Base-by-base conservation (phyloP, 2,797 vertebrate genomes). In the Cichlasoma orientale region DNA sequence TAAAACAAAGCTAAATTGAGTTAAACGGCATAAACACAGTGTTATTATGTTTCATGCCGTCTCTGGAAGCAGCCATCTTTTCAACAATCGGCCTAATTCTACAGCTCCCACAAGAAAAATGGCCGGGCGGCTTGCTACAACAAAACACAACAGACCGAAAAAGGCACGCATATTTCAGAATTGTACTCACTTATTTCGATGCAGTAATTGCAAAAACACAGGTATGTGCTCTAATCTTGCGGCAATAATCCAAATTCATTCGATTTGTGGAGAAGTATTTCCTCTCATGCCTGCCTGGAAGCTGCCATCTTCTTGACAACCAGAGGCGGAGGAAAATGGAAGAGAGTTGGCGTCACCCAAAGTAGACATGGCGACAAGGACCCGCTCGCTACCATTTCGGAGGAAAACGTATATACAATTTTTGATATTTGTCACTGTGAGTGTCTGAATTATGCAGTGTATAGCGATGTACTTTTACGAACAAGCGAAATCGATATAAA, bases 291-390 rank as follows among this genome's bases (percentile, higher is more conserved):
- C 96, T 97, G 94, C 96, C 96, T 97, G 97, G 97, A 97, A 97
- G 97, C 97, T 97, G 97, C 97, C 97, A 98, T 97, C 95, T 97
- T 97, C 96, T 96, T 94, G 95, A 94, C 96, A 95, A 95, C 96
- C 81, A 93, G 89, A 93, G 92, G 94, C 92, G 94, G 92, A 94
- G 93, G 92, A 94, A 94, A 95, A 95, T 94, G 93, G 94, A 92
- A 86, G 82, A 74, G 83, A 90, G 83, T 77, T 84, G 90, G 93
- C 91, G 93, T 93, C 93, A 93, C 94, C 94, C 93, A 92, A 86
- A 95, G 92, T 91, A 94, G 93, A 96, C 92, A 96, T 95, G 92
- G 94, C 93, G 93, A 77, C 88, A 1, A 69, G 70, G 44, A 80
- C 61, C 82, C 88, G 81, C 87, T 86, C 84, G 29, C 50, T 50